phyloP scores from a whole-genome alignment of 2,797 vertebrate species.

The Kryptolebias ocellatus region DNA sequence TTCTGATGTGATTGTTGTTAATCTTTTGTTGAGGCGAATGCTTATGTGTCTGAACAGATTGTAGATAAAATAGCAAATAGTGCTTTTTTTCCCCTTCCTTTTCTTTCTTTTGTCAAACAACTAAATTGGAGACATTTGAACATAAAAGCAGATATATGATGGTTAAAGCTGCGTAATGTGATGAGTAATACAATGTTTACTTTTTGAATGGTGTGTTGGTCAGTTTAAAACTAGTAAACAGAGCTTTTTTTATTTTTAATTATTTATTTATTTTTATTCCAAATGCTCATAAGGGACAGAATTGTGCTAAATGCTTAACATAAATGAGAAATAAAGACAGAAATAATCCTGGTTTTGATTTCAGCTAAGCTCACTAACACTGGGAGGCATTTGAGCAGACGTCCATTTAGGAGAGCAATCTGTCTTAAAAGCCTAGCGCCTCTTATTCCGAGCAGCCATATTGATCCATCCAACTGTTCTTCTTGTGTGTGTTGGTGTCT shows the following conservation, averaged over 20 bases:
- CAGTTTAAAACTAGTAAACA: conserved; percentile 42
- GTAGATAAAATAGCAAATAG: conserved; percentile 26
- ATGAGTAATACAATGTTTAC: background rate
- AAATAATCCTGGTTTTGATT: conserved; percentile 45
- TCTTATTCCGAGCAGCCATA: conserved; percentile 63
- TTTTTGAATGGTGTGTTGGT: background rate
- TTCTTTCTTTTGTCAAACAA: background rate
- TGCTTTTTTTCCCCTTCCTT: conserved; percentile 9
- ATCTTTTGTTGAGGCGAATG: conserved; percentile 29
- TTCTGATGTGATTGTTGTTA: conserved; percentile 49
- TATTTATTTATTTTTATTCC: conserved; percentile 26
- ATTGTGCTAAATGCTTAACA: conserved; percentile 49
- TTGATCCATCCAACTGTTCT: conserved; percentile 63
- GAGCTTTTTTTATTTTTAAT: background rate
- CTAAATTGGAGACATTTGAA: conserved; percentile 1
- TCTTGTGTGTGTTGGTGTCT: conserved; percentile 54
- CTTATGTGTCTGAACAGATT: conserved; percentile 22
- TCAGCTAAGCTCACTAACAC: conserved; percentile 51
- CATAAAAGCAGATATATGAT: background rate
- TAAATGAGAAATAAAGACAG: conserved; percentile 49
- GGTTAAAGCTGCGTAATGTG: conserved; percentile 7
- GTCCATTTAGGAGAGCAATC: conserved; percentile 70
- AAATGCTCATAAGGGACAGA: conserved; percentile 28
- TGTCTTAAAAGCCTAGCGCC: conserved; percentile 64
- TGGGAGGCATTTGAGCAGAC: conserved; percentile 56